Base-by-base conservation (phyloP, 2,888 invertebrate species). In the Cyrtodaria siliqua region DNA sequence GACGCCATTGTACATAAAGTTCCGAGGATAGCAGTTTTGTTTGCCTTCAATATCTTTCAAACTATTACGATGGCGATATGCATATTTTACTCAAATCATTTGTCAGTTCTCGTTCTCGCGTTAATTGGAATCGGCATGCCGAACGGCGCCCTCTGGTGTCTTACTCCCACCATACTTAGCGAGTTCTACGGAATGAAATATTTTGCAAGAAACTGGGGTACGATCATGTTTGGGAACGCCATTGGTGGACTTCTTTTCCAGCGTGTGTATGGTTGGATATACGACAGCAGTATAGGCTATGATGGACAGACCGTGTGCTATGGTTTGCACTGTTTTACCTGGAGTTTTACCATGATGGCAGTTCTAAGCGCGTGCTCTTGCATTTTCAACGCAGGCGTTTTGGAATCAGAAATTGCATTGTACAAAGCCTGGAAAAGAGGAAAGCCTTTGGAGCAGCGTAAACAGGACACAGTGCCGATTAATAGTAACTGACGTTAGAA, bases 171-270 rank as follows among this genome's bases (percentile, higher is more conserved):
- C 4, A 87, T 89, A 83, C 76, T 86, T 16, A 88, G 88, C 44
- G 89, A 89, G 59, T 86, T 87, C 71, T 89, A 87, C 62, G 89
- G 89, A 9, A 81, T 87, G 78, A 84, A 83, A 57, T 86, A 85
- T 74, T 89, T 89, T 64, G 87, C 85, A 4, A 64, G 85, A 6
- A 89, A 88, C 74, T 89, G 89, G 89, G 89, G 89, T 2, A 76
- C 76, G 6, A 88, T 87, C 53, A 87, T 88, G 81, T 71, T 88
- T 8, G 89, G 89, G 1, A 86, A 84, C 27, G 89, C 87, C 2
- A 73, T 88, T 20, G 83, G 84, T 12, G 87, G 88, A 1, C 57
- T 87, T 33, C 53, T 82, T 1, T 70, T 86, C 23, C 87, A 87
- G 71, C 79, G 84, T 23, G 59, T 82, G 2, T 89, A 81, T 55